Evolutionary conservation across 2,797 vertebrate genomes (phyloP).

Genomic region (Spheniscus humboldti): DNA sequence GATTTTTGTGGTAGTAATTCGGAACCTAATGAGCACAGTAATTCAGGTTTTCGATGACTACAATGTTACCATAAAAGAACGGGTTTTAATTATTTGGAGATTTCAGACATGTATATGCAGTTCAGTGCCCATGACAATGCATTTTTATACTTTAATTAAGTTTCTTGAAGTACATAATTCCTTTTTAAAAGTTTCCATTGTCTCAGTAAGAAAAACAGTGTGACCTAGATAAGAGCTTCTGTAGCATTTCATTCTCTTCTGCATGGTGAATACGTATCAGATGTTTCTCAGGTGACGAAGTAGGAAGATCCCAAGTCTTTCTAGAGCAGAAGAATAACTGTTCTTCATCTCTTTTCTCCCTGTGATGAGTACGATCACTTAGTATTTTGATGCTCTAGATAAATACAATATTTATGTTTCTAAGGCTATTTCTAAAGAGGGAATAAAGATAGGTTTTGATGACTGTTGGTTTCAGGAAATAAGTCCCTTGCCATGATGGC

Average conservation of each 20-base stretch:
- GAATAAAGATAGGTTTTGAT: background rate
- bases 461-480: background rate
- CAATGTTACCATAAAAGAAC: background rate
- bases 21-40: slow-evolving; percentile 8
- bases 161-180: slow-evolving; percentile 19
- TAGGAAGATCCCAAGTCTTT: slow-evolving; percentile 17
- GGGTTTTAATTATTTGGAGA: slow-evolving; percentile 41
- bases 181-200: slow-evolving; percentile 42
- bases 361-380: background rate
- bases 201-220: slow-evolving; percentile 30
- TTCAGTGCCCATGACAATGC: slow-evolving; percentile 53
- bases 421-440: background rate
- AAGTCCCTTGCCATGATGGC: background rate
- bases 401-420: background rate
- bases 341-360: background rate
- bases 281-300: slow-evolving; percentile 45
- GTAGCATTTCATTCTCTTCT: background rate
- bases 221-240: slow-evolving; percentile 55
- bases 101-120: slow-evolving; percentile 14
- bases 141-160: slow-evolving; percentile 62
- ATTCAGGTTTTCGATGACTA: slow-evolving; percentile 37
- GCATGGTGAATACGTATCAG: slow-evolving; percentile 25
- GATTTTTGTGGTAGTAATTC: slow-evolving; percentile 34
- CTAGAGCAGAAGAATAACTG: background rate
- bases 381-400: background rate